A percentile compares a stretch with the other conserved stretches of the same genome.
phyloP scores from a whole-genome alignment of 1,140 invertebrate genomes.

The Drosophila sp. region DNA sequence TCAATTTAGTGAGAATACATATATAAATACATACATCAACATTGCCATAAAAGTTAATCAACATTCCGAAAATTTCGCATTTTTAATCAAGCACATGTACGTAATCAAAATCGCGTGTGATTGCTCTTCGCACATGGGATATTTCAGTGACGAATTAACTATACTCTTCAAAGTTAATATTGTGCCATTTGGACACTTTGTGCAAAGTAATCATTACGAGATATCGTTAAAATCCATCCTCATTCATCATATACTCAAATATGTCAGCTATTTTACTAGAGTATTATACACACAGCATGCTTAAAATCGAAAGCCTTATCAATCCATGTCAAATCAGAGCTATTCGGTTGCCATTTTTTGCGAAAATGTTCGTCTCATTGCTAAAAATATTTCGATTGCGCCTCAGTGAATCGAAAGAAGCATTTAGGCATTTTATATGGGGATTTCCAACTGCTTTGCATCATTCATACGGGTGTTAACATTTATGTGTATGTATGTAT shows the following conservation, averaged over 20 bases:
- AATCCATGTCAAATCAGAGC: conserved; percentile 2
- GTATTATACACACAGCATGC: background rate
- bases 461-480: background rate
- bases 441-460: too few species aligned
- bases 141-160: background rate
- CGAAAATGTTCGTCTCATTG: conserved; percentile 4
- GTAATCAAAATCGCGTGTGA: conserved; percentile 8
- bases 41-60: conserved; percentile 5
- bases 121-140: background rate
- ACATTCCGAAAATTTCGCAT: background rate
- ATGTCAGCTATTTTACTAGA: background rate
- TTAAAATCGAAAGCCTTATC: conserved; percentile 3
- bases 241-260: too few species aligned
- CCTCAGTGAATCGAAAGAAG: too few species aligned
- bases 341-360: conserved; percentile 6
- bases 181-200: too few species aligned
- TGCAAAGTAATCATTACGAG: too few species aligned
- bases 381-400: conserved; percentile 9
- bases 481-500: background rate
- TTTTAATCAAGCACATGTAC: conserved; percentile 5
- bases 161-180: background rate
- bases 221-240: too few species aligned
- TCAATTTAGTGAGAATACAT: too few species aligned
- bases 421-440: too few species aligned
- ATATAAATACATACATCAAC: background rate